phyloP scores from a whole-genome alignment of 2,113 vertebrate species.

The Ibidorhyncha struthersii region DNA sequence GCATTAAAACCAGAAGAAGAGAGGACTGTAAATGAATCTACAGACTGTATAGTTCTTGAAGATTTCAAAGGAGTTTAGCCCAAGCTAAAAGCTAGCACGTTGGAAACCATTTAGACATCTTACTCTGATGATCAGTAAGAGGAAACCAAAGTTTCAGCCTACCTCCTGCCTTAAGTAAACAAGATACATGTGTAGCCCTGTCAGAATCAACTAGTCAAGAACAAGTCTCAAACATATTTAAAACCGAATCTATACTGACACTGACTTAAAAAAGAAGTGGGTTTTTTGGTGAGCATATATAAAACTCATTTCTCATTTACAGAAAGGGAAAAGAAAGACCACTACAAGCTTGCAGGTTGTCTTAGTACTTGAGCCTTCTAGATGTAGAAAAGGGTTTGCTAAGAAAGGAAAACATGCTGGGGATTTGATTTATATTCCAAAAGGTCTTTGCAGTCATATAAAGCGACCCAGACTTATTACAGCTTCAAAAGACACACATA shows the following conservation, averaged over 20 bases:
- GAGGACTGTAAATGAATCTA: not conserved
- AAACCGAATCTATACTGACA: not conserved
- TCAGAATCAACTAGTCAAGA: constrained; percentile 42
- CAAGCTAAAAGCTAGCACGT: not conserved
- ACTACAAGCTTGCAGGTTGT: not conserved
- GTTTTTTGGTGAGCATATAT: not conserved
- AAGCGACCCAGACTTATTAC: constrained; percentile 55
- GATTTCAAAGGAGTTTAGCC: constrained; percentile 24
- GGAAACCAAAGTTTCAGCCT: constrained; percentile 35
- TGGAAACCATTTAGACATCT: constrained; percentile 19
- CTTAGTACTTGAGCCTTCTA: constrained; percentile 45
- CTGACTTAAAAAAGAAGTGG: not conserved
- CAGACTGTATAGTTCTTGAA: not conserved
- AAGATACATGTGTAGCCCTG: constrained; percentile 37
- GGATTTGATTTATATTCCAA: constrained; percentile 72
- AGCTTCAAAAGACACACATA: constrained; percentile 69
- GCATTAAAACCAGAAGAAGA: not conserved
- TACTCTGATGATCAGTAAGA: not conserved
- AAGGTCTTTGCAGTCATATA: constrained; percentile 68
- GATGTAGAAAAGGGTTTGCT: constrained; percentile 55
- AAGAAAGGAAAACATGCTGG: constrained; percentile 70
- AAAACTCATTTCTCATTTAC: not conserved
- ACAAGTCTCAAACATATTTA: not conserved
- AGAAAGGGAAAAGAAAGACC: constrained; percentile 33
- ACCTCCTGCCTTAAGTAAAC: constrained; percentile 49